These are phyloP conservation scores for Myrmecophaga tridactyla DNA, from an alignment of 2,113 vertebrate species.

Conservation along the genomic window DNA sequence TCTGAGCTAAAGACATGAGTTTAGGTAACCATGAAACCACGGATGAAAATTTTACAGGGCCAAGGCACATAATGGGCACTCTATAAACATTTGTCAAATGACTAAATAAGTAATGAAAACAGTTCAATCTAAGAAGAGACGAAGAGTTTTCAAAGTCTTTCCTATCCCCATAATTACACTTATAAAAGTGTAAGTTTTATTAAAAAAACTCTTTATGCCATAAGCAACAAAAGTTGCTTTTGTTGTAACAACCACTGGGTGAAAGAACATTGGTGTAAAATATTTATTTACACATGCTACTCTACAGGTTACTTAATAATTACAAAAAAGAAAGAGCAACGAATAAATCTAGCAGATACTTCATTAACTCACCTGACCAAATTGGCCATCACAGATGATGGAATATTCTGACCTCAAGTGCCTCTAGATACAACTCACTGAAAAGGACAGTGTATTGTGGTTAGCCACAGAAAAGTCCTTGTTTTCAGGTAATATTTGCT, in stretches of 20 bases:
- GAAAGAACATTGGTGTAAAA: slow-evolving; percentile 14
- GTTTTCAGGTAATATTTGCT: not conserved
- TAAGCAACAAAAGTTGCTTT: not conserved
- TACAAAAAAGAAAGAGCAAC: not conserved
- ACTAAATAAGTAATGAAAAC: not conserved
- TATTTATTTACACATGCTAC: not conserved
- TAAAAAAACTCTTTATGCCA: slow-evolving; percentile 29
- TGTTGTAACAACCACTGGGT: not conserved
- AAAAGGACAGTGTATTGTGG: not conserved
- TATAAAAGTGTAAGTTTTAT: no score
- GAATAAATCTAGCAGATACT: not conserved
- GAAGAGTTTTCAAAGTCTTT: not conserved
- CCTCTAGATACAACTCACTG: not conserved
- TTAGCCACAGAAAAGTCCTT: not conserved
- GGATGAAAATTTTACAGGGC: not conserved
- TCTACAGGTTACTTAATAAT: not conserved
- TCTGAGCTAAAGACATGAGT: not conserved
- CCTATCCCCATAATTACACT: not conserved
- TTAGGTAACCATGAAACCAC: not conserved
- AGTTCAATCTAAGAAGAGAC: slow-evolving; percentile 3
- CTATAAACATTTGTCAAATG: not conserved
- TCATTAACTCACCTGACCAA: not conserved
- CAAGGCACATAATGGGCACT: not conserved
- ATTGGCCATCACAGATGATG: not conserved
- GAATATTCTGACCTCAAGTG: not conserved